A percentile compares a stretch with the other conserved stretches of the same genome.
phyloP scores from a whole-genome alignment of 2,797 vertebrate species.

The Poeciliopsis gracilis region DNA sequence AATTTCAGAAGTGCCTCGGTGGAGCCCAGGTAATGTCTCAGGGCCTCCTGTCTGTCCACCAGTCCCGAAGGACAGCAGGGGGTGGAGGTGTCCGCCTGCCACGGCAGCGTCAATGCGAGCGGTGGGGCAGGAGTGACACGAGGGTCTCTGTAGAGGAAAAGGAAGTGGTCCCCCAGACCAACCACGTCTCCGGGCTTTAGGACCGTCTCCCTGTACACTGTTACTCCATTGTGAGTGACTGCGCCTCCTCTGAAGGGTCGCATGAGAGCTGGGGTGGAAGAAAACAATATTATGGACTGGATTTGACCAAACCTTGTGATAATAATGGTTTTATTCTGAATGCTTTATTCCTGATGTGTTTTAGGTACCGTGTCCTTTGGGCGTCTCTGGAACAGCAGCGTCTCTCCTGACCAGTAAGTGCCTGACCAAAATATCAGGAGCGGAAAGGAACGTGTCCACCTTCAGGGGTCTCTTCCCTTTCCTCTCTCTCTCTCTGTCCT shows the following conservation, averaged over 20 bases:
- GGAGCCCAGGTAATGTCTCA: constrained; percentile 87
- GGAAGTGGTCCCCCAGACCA: constrained; percentile 89
- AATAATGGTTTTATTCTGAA: background rate
- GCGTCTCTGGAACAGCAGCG: constrained; percentile 74
- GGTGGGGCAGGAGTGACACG: constrained; percentile 80
- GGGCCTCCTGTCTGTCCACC: constrained; percentile 88
- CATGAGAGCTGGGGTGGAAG: constrained; percentile 76
- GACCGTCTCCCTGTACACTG: constrained; percentile 86
- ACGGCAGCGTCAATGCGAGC: constrained; percentile 82
- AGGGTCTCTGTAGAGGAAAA: constrained; percentile 93
- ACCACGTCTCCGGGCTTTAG: constrained; percentile 90
- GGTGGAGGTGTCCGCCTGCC: constrained; percentile 76
- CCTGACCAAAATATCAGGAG: constrained; percentile 89
- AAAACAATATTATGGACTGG: background rate
- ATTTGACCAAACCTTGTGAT: background rate
- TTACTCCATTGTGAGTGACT: constrained; percentile 89
- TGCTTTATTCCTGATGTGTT: background rate
- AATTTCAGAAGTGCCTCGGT: constrained; percentile 86
- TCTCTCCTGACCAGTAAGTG: constrained; percentile 87
- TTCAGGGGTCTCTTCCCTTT: constrained; percentile 86
- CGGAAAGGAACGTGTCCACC: constrained; percentile 91
- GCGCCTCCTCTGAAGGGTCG: constrained; percentile 88
- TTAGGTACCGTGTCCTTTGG: constrained; percentile 76
- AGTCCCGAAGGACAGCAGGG: constrained; percentile 85
- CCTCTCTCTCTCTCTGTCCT: constrained; percentile 83